Percentiles rank a stretch among this genome's conserved stretches.
These are phyloP conservation scores for Aldrovandia affinis DNA, from an alignment of 2,797 vertebrate genomes.

Conservation along the genomic window DNA sequence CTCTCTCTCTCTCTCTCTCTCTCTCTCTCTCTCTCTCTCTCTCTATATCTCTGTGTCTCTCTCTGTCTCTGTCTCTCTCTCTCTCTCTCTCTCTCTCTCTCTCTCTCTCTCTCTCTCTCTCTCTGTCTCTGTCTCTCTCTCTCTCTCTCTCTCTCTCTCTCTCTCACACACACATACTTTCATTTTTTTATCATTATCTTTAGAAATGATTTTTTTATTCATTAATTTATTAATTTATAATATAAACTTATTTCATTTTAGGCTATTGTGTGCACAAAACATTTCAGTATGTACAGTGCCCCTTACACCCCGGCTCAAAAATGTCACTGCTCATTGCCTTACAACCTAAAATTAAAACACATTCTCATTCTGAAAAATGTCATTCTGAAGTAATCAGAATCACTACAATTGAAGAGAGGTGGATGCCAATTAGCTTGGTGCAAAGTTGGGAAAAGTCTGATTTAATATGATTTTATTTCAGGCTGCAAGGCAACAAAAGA, in stretches of 20 bases:
- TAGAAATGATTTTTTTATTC: not conserved
- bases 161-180: constrained; percentile 20
- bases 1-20: constrained; percentile 28
- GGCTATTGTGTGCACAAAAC: not conserved
- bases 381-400: no score
- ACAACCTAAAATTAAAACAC: no score
- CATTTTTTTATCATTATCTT: not conserved
- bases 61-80: not conserved
- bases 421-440: no score
- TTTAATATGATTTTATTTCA: no score
- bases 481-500: no score
- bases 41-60: no score
- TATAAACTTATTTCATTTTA: not conserved
- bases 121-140: not conserved
- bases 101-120: constrained; percentile 46
- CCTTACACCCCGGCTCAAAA: no score
- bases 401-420: no score
- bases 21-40: not conserved
- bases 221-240: not conserved
- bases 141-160: constrained; percentile 11
- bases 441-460: no score
- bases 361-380: no score
- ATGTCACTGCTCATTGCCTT: no score
- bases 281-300: not conserved
- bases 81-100: constrained; percentile 39